A percentile compares a stretch with the other conserved stretches of the same genome.
Evolutionary conservation across 2,888 invertebrate species (phyloP).

Genomic region (Eremobia ochroleuca): DNA sequence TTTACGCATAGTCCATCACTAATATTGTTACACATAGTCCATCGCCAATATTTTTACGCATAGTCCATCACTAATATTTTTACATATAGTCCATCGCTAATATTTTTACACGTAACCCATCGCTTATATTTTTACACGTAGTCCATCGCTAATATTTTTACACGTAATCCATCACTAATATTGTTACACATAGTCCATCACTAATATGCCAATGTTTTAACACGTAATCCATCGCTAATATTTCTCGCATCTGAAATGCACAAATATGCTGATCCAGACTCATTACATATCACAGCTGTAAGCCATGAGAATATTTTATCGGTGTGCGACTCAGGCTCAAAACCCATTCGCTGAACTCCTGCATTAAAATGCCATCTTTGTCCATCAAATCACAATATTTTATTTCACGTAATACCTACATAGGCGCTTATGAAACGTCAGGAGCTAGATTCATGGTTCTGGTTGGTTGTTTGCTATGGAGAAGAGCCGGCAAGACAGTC

Average conservation of each 20-base stretch:
- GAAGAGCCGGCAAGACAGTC: background rate
- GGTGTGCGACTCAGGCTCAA: background rate
- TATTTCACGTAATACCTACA: background rate
- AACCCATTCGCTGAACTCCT: background rate
- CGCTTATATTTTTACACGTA: too few relatives aligned
- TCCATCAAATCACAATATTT: background rate
- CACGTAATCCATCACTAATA: too few relatives aligned
- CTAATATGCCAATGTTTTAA: too few relatives aligned
- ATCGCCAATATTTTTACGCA: too few relatives aligned
- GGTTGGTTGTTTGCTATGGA: background rate
- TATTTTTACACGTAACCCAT: background rate
- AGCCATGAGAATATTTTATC: background rate
- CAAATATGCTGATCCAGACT: background rate
- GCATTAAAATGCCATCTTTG: background rate
- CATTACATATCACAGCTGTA: background rate
- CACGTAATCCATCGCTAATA: background rate
- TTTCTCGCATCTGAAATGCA: background rate
- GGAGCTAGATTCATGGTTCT: background rate
- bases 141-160: too few relatives aligned
- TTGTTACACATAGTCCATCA: too few relatives aligned
- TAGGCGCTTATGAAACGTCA: background rate
- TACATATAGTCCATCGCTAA: too few relatives aligned
- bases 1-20: too few relatives aligned
- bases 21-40: too few relatives aligned
- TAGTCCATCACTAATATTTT: too few relatives aligned